phyloP scores from a whole-genome alignment of 2,797 vertebrate species.

The Scolopax rusticola region DNA sequence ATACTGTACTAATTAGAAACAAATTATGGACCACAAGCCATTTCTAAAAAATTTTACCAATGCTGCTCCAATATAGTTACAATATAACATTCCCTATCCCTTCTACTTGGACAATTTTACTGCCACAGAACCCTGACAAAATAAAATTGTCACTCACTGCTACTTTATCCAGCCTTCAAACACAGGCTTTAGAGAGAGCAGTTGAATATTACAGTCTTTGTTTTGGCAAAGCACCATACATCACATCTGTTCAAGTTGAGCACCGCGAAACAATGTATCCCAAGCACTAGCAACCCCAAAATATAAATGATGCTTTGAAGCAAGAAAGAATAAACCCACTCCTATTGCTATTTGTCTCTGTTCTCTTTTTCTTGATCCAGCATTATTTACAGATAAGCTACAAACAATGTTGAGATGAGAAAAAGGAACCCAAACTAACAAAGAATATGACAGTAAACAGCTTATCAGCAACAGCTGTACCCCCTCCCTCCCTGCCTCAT shows the following conservation, averaged over 20 bases:
- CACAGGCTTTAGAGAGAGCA: not conserved
- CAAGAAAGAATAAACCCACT: not conserved
- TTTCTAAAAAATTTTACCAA: not conserved
- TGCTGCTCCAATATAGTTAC: not conserved
- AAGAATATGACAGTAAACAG: not conserved
- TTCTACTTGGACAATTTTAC: not conserved
- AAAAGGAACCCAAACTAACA: slow-evolving; percentile 17
- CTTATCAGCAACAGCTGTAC: not conserved
- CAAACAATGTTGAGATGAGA: not conserved
- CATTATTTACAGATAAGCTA: slow-evolving; percentile 40
- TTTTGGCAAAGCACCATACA: not conserved
- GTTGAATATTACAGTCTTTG: not conserved
- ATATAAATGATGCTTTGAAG: not conserved
- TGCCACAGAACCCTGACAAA: not conserved
- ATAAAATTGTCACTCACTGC: not conserved
- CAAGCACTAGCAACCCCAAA: not conserved
- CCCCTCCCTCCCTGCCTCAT: not conserved
- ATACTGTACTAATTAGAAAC: not conserved
- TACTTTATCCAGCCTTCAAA: not conserved
- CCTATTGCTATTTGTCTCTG: not conserved
- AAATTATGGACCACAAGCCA: not conserved
- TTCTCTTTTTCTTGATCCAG: not conserved
- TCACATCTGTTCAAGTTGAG: not conserved
- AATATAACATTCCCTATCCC: not conserved
- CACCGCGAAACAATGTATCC: not conserved